A percentile compares a stretch with the other conserved stretches of the same genome.
phyloP scores from a whole-genome alignment of 2,888 invertebrate genomes.

The Acrobasis consociella region DNA sequence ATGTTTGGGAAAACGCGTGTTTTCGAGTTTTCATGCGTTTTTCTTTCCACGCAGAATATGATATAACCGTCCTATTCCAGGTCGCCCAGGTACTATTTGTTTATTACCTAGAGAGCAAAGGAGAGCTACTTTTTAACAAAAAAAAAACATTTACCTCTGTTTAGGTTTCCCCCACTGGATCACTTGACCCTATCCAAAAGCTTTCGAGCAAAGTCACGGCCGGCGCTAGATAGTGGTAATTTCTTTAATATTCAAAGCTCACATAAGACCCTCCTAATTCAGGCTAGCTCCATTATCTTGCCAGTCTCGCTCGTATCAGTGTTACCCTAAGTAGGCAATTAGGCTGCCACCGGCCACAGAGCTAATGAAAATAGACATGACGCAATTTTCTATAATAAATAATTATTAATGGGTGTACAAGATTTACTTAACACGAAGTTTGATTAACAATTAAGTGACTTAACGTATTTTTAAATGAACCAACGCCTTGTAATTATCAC shows the following conservation, averaged over 20 bases:
- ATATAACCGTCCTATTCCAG: too few relatives aligned
- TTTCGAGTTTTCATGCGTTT: too few relatives aligned
- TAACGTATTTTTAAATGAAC: too few relatives aligned
- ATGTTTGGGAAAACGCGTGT: too few relatives aligned
- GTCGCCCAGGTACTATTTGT: too few relatives aligned
- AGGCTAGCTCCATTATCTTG: constrained; percentile 20
- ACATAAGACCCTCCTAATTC: constrained; percentile 21
- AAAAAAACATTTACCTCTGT: neutral
- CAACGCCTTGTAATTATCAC: too few relatives aligned
- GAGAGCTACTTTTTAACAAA: too few relatives aligned
- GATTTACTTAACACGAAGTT: too few relatives aligned
- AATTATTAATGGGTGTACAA: too few relatives aligned
- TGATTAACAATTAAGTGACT: too few relatives aligned
- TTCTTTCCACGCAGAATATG: too few relatives aligned
- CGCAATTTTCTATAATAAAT: neutral
- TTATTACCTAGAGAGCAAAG: too few relatives aligned
- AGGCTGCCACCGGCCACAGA: constrained; percentile 7
- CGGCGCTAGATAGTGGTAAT: neutral
- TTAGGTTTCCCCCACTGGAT: neutral
- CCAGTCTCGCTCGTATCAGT: constrained; percentile 18
- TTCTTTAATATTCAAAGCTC: constrained; percentile 21
- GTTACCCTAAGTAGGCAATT: constrained; percentile 16
- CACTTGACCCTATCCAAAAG: neutral
- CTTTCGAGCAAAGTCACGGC: neutral
- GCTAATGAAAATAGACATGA: neutral